Base-by-base conservation (phyloP, 1,140 invertebrate genomes). In the Drosophila triauraria region DNA sequence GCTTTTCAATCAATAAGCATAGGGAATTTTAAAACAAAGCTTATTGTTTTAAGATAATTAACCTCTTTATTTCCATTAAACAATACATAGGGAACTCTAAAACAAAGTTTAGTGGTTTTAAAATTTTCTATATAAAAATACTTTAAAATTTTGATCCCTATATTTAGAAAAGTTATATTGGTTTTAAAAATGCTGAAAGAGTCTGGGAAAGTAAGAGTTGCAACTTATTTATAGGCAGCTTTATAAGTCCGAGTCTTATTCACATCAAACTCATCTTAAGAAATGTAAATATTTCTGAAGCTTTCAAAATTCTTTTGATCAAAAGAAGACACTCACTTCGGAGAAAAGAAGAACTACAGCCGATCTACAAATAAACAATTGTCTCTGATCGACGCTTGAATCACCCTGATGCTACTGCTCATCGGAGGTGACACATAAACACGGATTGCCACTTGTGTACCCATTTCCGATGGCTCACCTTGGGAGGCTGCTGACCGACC, bases 381-480 rank as follows among this genome's bases (percentile, higher is more conserved):
- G 25, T 9, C n/a, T 53, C 9, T 32, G 32, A 10, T 8, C 32
- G 32, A 3, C 1, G 13, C 47, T 54, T 53, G 79, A 75, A 58
- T 62, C 69, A 85, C 64, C 78, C 69, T 64, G 51, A 42, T 82
- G 63, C 51, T 51, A 9, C n/a, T 51, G 46, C 40, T 42, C 5
- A 10, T 17, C n/a, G 58, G 10, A 77, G 75, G 64, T 82, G 82
- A 75, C 82, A 86, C 79, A 86, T 85, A 69, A 75, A 83, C 60
- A 46, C 68, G 76, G 76, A 54, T 56, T 51, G 69, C 70, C 53
- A 68, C 47, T 80, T 77, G 71, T 84, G 78, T 85, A 77, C 62
- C 54, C 48, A 87, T 87, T 86, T 87, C 80, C 79, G 80, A 77
- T 72, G 56, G 62, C 70, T 87, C 71, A 87, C 83, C 83, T 86